These are phyloP conservation scores for Philonicus albiceps DNA, from an alignment of 2,888 invertebrate genomes.

Conservation along the genomic window DNA sequence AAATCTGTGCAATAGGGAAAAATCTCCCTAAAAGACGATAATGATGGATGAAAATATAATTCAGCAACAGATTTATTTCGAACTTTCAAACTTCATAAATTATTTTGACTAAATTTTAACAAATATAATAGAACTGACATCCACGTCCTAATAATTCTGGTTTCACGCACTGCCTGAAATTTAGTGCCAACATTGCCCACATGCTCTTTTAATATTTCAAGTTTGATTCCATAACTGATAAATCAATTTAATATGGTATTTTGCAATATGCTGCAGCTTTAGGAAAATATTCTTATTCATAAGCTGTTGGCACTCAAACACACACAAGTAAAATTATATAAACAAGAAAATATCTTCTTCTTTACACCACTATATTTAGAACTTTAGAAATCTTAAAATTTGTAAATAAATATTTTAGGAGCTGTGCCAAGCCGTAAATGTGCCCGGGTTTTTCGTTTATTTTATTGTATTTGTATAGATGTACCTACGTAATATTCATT, in stretches of 20 bases:
- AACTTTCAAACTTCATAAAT: neutral
- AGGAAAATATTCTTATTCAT: neutral
- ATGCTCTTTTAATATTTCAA: neutral
- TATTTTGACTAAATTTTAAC: neutral
- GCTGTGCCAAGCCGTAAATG: constrained; percentile 27
- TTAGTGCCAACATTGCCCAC: neutral
- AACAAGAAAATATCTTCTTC: neutral
- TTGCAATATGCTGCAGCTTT: neutral
- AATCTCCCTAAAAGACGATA: no score
- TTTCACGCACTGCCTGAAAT: neutral
- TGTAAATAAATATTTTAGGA: constrained; percentile 29
- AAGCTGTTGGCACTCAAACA: neutral
- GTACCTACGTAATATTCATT: neutral
- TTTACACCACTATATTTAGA: neutral
- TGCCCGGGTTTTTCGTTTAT: constrained; percentile 4
- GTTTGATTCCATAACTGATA: neutral
- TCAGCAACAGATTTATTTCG: no score
- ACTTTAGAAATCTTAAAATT: constrained; percentile 16
- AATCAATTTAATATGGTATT: neutral
- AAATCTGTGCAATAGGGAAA: no score
- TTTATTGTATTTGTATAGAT: neutral
- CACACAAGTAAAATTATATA: neutral
- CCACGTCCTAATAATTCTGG: neutral
- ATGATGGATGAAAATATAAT: no score
- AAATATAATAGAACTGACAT: no score